Evolutionary conservation across 2,797 vertebrate genomes (phyloP).

Genomic region (Enteromius treurensis): DNA sequence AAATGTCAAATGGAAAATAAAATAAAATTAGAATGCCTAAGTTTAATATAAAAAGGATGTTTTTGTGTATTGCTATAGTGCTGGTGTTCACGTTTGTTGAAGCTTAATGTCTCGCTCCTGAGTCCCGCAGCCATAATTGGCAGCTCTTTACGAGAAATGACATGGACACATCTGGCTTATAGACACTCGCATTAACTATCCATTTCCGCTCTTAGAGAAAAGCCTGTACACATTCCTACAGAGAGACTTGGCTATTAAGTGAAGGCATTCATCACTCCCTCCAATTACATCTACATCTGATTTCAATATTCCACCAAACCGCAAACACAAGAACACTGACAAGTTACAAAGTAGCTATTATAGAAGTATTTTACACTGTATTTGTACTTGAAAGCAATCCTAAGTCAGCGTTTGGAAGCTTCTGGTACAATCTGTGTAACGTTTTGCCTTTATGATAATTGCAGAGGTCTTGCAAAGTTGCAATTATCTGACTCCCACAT

Average conservation of each 20-base stretch:
- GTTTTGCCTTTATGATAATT: slow-evolving; percentile 13
- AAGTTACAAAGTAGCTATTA: not conserved
- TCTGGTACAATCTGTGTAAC: not conserved
- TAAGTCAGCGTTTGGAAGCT: not conserved
- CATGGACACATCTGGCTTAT: slow-evolving; percentile 38
- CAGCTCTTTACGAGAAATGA: slow-evolving; percentile 24
- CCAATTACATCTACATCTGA: not conserved
- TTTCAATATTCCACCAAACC: not conserved
- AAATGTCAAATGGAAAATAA: slow-evolving; percentile 1
- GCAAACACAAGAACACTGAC: not conserved
- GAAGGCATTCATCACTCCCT: not conserved
- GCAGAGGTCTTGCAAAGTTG: slow-evolving; percentile 15
- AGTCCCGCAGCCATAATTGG: slow-evolving; percentile 9
- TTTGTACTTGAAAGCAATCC: not conserved
- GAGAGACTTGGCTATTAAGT: not conserved
- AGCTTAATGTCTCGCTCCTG: not conserved
- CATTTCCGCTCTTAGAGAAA: slow-evolving; percentile 33
- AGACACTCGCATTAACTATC: slow-evolving; percentile 35
- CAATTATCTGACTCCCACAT: slow-evolving; percentile 45
- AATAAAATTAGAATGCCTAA: not conserved
- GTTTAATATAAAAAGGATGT: not conserved
- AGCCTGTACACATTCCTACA: slow-evolving; percentile 27
- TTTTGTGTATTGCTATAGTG: not conserved
- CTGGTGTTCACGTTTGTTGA: not conserved
- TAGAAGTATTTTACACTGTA: not conserved